These are phyloP conservation scores for Rhinogobius similis DNA, from an alignment of 2,113 vertebrate genomes.

Conservation along the genomic window DNA sequence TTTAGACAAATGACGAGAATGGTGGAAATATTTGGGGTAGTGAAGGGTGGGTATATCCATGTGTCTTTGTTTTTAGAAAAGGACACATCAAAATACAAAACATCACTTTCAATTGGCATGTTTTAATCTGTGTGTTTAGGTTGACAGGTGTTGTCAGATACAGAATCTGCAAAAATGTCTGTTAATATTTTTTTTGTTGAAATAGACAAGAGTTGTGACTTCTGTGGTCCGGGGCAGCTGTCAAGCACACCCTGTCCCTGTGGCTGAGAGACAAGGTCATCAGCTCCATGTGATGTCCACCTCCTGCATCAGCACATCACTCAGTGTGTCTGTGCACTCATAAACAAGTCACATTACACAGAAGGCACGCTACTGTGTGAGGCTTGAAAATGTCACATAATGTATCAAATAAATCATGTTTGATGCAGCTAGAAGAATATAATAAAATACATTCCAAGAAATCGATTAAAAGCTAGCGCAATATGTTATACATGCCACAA, in stretches of 20 bases:
- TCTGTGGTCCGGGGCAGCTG: conserved; percentile 41
- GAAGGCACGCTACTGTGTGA: not conserved
- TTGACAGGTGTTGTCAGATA: not conserved
- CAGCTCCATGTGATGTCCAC: conserved; percentile 26
- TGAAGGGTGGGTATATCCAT: too few relatives aligned
- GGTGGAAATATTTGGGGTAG: too few relatives aligned
- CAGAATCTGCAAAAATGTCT: conserved; percentile 13
- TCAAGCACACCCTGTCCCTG: conserved; percentile 40
- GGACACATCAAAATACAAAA: too few relatives aligned
- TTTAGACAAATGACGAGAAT: too few relatives aligned
- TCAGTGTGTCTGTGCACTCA: conserved; percentile 16
- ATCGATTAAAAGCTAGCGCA: too few relatives aligned
- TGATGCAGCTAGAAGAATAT: not conserved
- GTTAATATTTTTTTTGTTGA: conserved; percentile 12
- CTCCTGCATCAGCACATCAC: conserved; percentile 45
- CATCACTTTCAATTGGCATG: not conserved
- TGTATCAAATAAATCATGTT: not conserved
- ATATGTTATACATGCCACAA: too few relatives aligned
- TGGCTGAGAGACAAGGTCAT: conserved; percentile 53
- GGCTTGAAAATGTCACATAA: not conserved
- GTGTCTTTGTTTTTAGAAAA: too few relatives aligned
- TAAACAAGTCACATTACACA: conserved; percentile 2
- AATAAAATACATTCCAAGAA: too few relatives aligned
- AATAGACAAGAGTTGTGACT: conserved; percentile 22
- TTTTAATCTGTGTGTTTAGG: not conserved